Conservation (phyloP, 2,113 vertebrate species). For the Buteo buteo region DNA sequence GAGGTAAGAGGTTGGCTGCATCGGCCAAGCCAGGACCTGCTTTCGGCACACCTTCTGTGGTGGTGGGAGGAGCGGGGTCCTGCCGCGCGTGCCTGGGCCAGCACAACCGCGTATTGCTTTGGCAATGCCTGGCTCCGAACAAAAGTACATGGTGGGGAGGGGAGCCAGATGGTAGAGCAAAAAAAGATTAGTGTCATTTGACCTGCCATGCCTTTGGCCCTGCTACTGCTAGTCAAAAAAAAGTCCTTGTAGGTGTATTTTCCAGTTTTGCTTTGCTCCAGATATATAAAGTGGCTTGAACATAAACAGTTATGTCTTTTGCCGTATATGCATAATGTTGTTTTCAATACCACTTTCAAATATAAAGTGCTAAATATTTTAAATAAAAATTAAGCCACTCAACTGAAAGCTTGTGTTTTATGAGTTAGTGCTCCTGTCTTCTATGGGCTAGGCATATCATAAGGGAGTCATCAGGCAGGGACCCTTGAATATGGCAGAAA, state of each 20-base stretch:
- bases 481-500: neutral
- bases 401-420: neutral
- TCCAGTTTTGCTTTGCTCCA: neutral
- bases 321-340: neutral
- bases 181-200: neutral
- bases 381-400: neutral
- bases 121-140: neutral
- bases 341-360: neutral
- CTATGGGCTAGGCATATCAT: neutral
- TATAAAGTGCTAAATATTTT: neutral
- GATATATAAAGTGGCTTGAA: neutral
- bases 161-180: rapidly evolving
- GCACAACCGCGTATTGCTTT: rapidly evolving
- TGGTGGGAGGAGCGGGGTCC: neutral
- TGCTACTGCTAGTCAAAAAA: neutral
- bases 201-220: neutral
- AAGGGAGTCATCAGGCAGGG: neutral
- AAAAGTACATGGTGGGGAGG: rapidly evolving
- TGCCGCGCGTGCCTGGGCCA: rapidly evolving
- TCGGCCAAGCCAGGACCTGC: rapidly evolving
- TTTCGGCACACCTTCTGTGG: neutral
- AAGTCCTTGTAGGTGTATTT: neutral
- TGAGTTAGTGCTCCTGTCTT: neutral
- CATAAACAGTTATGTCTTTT: neutral
- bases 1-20: neutral